Evolutionary conservation across 2,113 vertebrate genomes (phyloP).

Genomic region (Cheirogaleus medius): DNA sequence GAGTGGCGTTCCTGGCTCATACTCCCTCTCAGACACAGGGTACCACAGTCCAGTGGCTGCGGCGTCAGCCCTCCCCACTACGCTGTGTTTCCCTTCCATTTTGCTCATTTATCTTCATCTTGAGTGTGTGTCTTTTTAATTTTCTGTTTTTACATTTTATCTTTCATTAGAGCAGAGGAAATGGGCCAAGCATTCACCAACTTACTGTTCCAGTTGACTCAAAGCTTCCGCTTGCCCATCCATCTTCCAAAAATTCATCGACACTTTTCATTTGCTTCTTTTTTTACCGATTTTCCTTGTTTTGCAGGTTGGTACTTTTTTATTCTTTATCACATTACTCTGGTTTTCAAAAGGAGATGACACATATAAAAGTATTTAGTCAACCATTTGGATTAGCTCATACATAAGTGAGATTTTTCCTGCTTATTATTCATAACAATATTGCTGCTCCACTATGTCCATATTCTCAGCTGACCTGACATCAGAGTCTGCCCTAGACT

Average conservation of each 20-base stretch:
- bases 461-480: not conserved
- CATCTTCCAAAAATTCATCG: not conserved
- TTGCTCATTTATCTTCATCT: not conserved
- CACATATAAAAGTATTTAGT: not conserved
- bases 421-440: not conserved
- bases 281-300: not conserved
- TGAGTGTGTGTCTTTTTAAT: not conserved
- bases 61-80: too few species aligned
- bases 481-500: not conserved
- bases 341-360: not conserved
- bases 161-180: not conserved
- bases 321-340: not conserved
- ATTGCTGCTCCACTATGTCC: not conserved
- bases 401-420: not conserved
- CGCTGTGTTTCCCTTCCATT: not conserved
- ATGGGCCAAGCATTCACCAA: not conserved
- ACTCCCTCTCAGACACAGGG: rapidly evolving
- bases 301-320: not conserved
- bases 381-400: not conserved
- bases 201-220: not conserved
- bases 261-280: not conserved
- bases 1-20: not conserved
- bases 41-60: rapidly evolving
- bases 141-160: not conserved
- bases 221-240: not conserved